Evolutionary conservation across 2,888 invertebrate genomes (phyloP).

Genomic region (Microdon myrmicae): DNA sequence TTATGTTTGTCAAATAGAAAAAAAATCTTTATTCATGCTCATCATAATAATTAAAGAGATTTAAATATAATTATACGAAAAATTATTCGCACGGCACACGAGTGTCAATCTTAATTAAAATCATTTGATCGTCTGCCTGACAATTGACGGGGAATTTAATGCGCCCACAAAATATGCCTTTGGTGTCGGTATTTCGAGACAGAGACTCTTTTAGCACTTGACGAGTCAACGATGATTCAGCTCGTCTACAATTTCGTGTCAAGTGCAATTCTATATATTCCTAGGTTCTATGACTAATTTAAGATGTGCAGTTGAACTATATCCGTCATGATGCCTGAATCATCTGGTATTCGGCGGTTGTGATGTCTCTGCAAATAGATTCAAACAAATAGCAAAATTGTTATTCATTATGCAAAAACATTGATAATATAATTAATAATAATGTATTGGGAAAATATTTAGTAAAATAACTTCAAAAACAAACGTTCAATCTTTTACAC

Average conservation of each 20-base stretch:
- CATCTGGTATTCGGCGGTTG: slow-evolving; percentile 25
- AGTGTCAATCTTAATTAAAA: no score
- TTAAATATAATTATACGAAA: no score
- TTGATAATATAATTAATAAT: slow-evolving; percentile 49
- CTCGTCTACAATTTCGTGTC: slow-evolving; percentile 27
- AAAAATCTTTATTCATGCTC: no score
- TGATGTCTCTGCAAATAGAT: slow-evolving; percentile 37
- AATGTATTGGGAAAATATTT: neutral
- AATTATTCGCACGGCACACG: no score
- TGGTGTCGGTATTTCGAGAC: no score
- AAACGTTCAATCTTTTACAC: slow-evolving; percentile 53
- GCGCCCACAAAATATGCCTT: no score
- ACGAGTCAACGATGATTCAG: slow-evolving; percentile 8
- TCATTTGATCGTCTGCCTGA: no score
- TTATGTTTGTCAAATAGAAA: no score
- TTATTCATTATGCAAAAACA: slow-evolving; percentile 41
- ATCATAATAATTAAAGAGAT: no score
- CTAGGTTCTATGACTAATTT: slow-evolving; percentile 41
- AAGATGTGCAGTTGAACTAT: slow-evolving; percentile 24
- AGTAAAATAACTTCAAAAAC: neutral
- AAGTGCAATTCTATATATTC: slow-evolving; percentile 34
- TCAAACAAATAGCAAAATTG: slow-evolving; percentile 33
- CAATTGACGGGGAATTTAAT: no score
- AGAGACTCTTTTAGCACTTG: slow-evolving; percentile 16
- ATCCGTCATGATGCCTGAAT: slow-evolving; percentile 47